Conservation (phyloP, 2,113 vertebrate genomes). For the Spermophilus dauricus region DNA sequence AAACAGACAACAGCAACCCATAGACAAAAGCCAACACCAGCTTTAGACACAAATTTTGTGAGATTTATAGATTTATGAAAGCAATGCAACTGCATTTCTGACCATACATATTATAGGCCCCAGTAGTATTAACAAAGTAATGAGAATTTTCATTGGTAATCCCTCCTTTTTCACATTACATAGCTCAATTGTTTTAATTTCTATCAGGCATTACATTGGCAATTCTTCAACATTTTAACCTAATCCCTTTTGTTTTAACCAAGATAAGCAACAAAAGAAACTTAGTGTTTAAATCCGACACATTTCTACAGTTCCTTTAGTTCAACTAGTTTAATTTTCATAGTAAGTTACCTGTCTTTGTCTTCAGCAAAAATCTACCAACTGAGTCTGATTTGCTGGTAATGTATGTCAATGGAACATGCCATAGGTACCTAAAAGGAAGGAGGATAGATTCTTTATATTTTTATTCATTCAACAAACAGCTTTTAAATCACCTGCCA, state of each 20-base stretch:
- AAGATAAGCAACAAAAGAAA: conserved; percentile 32
- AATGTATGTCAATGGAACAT: conserved; percentile 87
- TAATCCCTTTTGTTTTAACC: background rate
- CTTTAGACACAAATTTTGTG: background rate
- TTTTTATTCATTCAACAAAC: background rate
- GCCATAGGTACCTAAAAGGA: conserved; percentile 85
- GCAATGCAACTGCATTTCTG: background rate
- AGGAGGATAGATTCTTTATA: background rate
- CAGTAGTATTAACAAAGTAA: background rate
- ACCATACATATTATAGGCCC: background rate
- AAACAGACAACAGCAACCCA: conserved; percentile 4
- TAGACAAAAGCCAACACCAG: background rate
- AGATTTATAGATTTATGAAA: conserved; percentile 28
- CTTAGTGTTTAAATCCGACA: background rate
- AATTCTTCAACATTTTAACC: background rate
- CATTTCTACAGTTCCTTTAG: background rate
- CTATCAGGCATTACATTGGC: conserved; percentile 35
- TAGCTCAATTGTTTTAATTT: background rate
- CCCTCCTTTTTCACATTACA: background rate
- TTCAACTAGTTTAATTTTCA: background rate
- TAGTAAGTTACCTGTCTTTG: conserved; percentile 85
- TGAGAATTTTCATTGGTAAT: background rate
- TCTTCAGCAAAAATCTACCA: conserved; percentile 86
- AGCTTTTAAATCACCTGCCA: background rate
- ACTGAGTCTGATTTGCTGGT: conserved; percentile 85